A percentile compares a stretch with the other conserved stretches of the same genome.
phyloP scores from a whole-genome alignment of 1,140 invertebrate genomes.

The Myzus persicae region DNA sequence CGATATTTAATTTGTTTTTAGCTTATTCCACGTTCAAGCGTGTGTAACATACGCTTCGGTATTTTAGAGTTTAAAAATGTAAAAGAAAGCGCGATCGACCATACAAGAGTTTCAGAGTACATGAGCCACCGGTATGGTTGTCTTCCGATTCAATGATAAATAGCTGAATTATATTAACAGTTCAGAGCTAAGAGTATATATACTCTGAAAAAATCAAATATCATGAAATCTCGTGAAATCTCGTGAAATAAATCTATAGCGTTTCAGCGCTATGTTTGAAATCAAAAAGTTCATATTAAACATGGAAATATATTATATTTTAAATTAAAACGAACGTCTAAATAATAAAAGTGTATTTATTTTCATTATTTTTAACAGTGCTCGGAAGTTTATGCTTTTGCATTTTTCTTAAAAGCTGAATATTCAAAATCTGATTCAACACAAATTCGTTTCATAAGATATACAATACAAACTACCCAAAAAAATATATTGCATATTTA shows the following conservation, averaged over 20 bases:
- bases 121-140: background rate
- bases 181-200: background rate
- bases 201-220: background rate
- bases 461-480: background rate
- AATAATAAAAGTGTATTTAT: no score
- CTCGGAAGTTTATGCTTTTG: background rate
- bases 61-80: background rate
- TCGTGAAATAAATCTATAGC: background rate
- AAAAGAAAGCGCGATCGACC: background rate
- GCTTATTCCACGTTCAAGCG: background rate
- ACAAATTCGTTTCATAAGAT: background rate
- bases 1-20: background rate
- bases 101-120: background rate
- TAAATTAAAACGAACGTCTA: no score
- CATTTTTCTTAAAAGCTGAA: background rate
- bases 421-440: background rate
- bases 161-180: background rate
- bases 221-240: background rate
- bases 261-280: background rate
- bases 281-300: background rate
- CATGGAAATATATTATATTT: background rate
- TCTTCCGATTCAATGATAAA: background rate
- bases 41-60: background rate
- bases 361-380: no score
- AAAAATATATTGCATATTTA: background rate